Base-by-base conservation (phyloP, 2,797 vertebrate species). In the Rhyacichthys aspro region DNA sequence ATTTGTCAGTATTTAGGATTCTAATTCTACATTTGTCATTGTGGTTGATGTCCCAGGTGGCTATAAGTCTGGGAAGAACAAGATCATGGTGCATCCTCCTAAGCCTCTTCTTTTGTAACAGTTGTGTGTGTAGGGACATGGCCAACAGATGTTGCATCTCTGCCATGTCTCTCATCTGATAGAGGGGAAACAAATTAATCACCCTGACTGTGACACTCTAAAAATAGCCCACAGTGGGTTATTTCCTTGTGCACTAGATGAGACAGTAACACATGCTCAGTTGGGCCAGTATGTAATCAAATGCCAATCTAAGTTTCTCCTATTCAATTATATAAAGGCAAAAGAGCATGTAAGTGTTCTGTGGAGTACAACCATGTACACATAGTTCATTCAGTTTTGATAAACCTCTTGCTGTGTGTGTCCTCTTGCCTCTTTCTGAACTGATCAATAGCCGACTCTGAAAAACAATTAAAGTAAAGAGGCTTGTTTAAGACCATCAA, bases 171-270 rank as follows among this genome's bases (percentile, higher is more conserved):
- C 52, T 45, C 54, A 70, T 73, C 70, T 79, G 60, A 76, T 36
- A 65, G 63, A 74, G 53, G 46, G 68, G 43, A 39, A 45, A 60
- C 33, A 64, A 55, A 78, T 78, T 39, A 80, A 76, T 85, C 74
- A 74, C 50, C 49, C 65, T 55, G 19, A 41, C 60, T 61, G 64
- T 73, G 41, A 45, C 28, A 9, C 4, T 75, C 72, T 72, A 81
- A 81, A 83, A 85, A 85, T 83, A 86, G 57, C 62, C 47, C 52
- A 28, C 9, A 34, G 43, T 33, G 18, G 17, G 55, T 66, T 67
- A 32, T 46, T 70, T 72, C 56, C 34, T 53, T 28, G 23, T 28
- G 7, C 52, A 62, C 14, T 44, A 55, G 49, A 50, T 55, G 53
- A 72, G 45, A 47, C 23, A 10, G 11, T 18, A 43, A 37, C 59